These are phyloP conservation scores for Rachycentron canadum DNA, from an alignment of 2,797 vertebrate species.

Conservation along the genomic window DNA sequence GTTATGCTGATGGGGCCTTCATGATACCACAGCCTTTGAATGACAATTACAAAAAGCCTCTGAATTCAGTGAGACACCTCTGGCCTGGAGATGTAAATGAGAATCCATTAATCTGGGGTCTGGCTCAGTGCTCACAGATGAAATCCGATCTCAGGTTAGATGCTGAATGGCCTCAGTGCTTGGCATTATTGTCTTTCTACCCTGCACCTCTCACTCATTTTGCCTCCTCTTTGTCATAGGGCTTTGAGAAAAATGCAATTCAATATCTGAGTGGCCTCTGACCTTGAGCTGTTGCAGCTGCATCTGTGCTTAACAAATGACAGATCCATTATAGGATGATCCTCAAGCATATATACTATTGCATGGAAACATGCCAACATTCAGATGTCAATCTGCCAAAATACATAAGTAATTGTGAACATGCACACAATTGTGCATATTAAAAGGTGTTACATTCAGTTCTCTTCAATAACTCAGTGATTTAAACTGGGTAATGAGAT, in stretches of 20 bases:
- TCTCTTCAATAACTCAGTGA: not conserved
- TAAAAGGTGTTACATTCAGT: not conserved
- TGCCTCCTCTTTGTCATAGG: not conserved
- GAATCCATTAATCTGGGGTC: constrained; percentile 24
- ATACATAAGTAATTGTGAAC: not conserved
- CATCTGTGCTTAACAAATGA: constrained; percentile 13
- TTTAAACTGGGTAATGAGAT: not conserved
- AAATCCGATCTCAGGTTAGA: constrained; percentile 28
- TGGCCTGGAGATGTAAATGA: constrained; percentile 24
- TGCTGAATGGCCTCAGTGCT: not conserved
- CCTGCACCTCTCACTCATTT: not conserved
- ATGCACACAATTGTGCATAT: not conserved
- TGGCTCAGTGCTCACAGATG: not conserved
- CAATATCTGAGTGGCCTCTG: constrained; percentile 25
- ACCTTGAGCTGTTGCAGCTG: constrained; percentile 27
- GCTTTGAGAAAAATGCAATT: constrained; percentile 46
- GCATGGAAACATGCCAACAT: not conserved
- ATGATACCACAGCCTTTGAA: not conserved
- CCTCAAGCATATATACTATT: not conserved
- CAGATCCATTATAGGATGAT: constrained; percentile 15
- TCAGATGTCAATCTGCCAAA: not conserved
- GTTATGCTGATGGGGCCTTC: not conserved
- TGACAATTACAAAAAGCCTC: constrained; percentile 10
- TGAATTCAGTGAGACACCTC: not conserved
- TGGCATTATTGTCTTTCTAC: constrained; percentile 6